Percentiles rank a stretch among this genome's conserved stretches.
These are phyloP conservation scores for Nautilus pompilius DNA, from an alignment of 1,140 invertebrate species.

Conservation along the genomic window DNA sequence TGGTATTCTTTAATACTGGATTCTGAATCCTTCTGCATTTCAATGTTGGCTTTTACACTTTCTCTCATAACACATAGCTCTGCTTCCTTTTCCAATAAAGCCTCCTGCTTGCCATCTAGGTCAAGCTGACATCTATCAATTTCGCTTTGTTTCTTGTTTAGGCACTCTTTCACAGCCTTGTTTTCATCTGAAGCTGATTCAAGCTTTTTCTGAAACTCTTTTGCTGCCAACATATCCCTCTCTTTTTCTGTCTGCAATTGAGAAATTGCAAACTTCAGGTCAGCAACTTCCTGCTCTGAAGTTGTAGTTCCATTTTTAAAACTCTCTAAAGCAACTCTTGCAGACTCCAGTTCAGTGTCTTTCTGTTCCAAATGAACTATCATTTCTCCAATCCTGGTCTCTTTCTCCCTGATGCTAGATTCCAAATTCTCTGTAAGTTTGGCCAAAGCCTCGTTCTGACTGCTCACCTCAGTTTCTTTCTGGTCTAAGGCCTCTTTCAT, in stretches of 20 bases:
- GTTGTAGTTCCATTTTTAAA: not conserved
- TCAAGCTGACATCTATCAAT: not conserved
- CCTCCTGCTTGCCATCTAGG: not conserved
- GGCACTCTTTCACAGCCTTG: not conserved
- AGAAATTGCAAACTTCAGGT: too few species aligned
- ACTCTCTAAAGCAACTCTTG: not conserved
- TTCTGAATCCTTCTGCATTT: not conserved
- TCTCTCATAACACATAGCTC: not conserved
- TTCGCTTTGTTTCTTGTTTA: not conserved
- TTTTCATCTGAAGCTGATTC: not conserved
- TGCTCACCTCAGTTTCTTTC: too few species aligned
- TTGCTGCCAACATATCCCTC: too few species aligned
- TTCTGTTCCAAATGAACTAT: too few species aligned
- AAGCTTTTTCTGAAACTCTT: slow-evolving; percentile 6
- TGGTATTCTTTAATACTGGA: not conserved
- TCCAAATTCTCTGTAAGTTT: too few species aligned
- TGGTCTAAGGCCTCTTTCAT: too few species aligned
- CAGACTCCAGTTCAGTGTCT: not conserved
- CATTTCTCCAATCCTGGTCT: too few species aligned
- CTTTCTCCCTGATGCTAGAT: too few species aligned
- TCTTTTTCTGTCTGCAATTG: slow-evolving; percentile 6
- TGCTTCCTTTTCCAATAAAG: not conserved
- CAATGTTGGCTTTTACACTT: not conserved
- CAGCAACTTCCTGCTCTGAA: too few species aligned
- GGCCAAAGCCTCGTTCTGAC: too few species aligned